Base-by-base conservation (phyloP, 1,140 invertebrate genomes). In the Asobara japonica region DNA sequence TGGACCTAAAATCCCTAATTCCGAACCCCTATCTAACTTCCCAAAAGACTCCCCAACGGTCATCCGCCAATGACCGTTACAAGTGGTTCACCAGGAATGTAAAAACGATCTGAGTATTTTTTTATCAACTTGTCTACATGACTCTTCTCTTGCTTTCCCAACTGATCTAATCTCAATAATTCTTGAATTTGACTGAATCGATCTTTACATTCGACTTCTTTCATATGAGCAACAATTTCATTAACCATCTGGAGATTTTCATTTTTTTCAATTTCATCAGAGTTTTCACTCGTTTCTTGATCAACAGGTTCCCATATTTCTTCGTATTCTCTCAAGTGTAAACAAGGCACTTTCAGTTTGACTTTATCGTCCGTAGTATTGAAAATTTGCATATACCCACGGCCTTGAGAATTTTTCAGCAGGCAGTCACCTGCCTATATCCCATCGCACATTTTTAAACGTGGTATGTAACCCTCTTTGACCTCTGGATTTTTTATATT, bases 111-210 rank as follows among this genome's bases (percentile, higher is more conserved):
- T 31, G 71, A 29, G 31, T 64, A 62, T 48, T 61, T 67, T 45
- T 18, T 36, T 7, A 73, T 22, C 3, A 78, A 22, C 11, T 66
- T 7, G 27, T 66, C 25, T 2, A 78, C 62, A 29, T 69, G 62
- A 18, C 27, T 16, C 61, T 62, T 72, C 68, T 77, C 73, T 70
- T 75, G 56, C 2, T 13, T 1, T 11, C 76, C 69, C 38, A 75
- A 20, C 67, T 78, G 75, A 11, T 73, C 64, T 13, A 74, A 22
- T 31, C 67, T 0, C n/a, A 76, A 45, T 33, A 74, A 48, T 31
- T 64, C 13, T 60, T 7, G 64, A 27, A 73, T 30, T 68, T 73
- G 16, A 0, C 64, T 16, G 11, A 67, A n/a, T 22, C 13, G 11
- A 13, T 67, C 41, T 3, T 65, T 38, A 41, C n/a, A 20, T 65